phyloP scores from a whole-genome alignment of 1,140 invertebrate genomes.

The Drosophila hydei region DNA sequence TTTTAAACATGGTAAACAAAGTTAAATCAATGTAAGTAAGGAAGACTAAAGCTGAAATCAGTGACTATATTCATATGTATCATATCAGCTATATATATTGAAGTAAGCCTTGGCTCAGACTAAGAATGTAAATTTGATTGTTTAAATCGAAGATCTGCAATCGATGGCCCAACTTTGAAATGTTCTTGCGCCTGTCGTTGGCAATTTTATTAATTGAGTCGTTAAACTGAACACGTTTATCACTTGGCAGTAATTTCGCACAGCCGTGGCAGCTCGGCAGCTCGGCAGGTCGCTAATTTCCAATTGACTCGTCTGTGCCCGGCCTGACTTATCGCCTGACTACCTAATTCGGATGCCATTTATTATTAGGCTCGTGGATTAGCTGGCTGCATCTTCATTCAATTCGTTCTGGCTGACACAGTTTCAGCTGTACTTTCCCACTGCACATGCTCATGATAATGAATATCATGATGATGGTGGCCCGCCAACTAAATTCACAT shows the following conservation, averaged over 20 bases:
- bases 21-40: too few relatives aligned
- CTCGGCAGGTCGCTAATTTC: slow-evolving; percentile 12
- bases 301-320: neutral
- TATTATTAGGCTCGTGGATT: slow-evolving; percentile 35
- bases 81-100: too few relatives aligned
- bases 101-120: too few relatives aligned
- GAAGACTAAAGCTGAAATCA: too few relatives aligned
- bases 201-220: slow-evolving; percentile 45
- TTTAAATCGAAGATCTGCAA: neutral
- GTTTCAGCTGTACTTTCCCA: slow-evolving; percentile 16
- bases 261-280: slow-evolving; percentile 14
- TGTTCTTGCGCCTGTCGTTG: neutral
- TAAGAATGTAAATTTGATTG: neutral
- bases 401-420: slow-evolving; percentile 25
- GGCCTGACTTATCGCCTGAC: slow-evolving; percentile 7
- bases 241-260: slow-evolving; percentile 32
- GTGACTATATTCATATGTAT: too few relatives aligned
- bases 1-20: too few relatives aligned
- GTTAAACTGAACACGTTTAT: slow-evolving; percentile 49
- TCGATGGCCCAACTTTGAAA: too few relatives aligned
- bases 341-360: slow-evolving; percentile 49
- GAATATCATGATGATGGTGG: neutral
- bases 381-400: slow-evolving; percentile 9
- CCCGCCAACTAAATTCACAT: slow-evolving; percentile 6
- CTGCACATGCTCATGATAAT: slow-evolving; percentile 1